Conservation (phyloP, 2,888 invertebrate species). For the Trachelus tabidus region DNA sequence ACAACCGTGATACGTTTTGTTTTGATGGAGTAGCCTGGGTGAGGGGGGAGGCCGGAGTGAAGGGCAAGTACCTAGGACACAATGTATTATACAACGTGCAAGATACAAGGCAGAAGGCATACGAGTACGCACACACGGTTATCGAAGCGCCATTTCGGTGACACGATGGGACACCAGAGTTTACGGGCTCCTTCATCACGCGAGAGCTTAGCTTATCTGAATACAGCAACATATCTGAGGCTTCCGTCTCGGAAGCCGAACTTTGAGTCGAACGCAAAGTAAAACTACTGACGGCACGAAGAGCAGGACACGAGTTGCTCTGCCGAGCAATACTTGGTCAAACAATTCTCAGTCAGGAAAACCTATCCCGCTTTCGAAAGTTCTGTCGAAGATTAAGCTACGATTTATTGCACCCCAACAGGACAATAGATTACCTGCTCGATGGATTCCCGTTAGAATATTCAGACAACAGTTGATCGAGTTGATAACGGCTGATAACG, state of each 20-base stretch:
- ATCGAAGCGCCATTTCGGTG: slow-evolving; percentile 60
- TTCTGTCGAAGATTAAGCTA: slow-evolving; percentile 54
- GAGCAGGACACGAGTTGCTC: too few relatives aligned
- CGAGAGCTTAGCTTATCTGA: slow-evolving; percentile 64
- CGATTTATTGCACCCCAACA: slow-evolving; percentile 45
- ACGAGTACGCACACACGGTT: slow-evolving; percentile 30
- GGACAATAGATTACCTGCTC: slow-evolving; percentile 41
- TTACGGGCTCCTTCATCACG: slow-evolving; percentile 63
- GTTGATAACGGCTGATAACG: slow-evolving; percentile 45
- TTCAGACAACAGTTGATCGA: slow-evolving; percentile 49
- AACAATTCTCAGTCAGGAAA: slow-evolving; percentile 36
- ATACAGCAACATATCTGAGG: slow-evolving; percentile 61
- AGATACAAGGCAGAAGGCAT: too few relatives aligned
- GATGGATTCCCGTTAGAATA: slow-evolving; percentile 40
- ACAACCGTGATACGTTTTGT: too few relatives aligned
- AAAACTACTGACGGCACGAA: too few relatives aligned
- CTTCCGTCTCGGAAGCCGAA: slow-evolving; percentile 47
- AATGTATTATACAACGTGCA: too few relatives aligned
- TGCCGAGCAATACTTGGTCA: slow-evolving; percentile 49
- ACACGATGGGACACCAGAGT: slow-evolving; percentile 56
- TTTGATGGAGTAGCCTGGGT: too few relatives aligned
- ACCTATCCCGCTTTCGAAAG: slow-evolving; percentile 44
- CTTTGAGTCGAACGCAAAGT: too few relatives aligned
- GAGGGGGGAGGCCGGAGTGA: too few relatives aligned
- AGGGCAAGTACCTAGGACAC: too few relatives aligned